Evolutionary conservation across 2,888 invertebrate genomes (phyloP).

Genomic region (Muschampia plurimacula): DNA sequence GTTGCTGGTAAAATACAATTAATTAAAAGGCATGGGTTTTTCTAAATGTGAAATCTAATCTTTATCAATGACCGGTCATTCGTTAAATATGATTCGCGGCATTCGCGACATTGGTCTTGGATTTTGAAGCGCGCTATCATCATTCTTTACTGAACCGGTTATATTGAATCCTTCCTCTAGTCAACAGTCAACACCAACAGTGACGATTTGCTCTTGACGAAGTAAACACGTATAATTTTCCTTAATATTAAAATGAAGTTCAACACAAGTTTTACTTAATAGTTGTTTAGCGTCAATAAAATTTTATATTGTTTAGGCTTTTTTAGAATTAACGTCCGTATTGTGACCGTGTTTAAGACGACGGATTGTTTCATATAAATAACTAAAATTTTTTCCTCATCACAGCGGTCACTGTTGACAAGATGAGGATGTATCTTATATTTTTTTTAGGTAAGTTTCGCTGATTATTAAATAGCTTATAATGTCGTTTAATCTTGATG

Average conservation of each 20-base stretch:
- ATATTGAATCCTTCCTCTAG: constrained; percentile 47
- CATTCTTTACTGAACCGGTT: constrained; percentile 57
- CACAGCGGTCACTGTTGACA: constrained; percentile 49
- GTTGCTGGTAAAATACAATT: background rate
- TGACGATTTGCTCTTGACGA: constrained; percentile 49
- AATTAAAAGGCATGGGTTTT: background rate
- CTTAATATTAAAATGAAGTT: constrained; percentile 2
- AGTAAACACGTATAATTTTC: constrained; percentile 47
- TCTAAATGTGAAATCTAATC: background rate
- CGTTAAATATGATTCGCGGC: background rate
- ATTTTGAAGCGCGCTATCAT: constrained; percentile 43
- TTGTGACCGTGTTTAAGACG: background rate
- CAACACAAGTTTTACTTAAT: constrained; percentile 10
- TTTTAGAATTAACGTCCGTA: constrained; percentile 7
- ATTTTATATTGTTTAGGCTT: background rate
- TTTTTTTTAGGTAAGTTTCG: constrained; percentile 73
- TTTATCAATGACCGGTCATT: background rate
- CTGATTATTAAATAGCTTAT: background rate
- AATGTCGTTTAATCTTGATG: background rate
- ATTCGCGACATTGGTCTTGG: background rate
- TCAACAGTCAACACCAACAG: constrained; percentile 46
- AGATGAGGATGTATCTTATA: constrained; percentile 66
- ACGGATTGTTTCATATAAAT: constrained; percentile 27
- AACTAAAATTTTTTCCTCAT: constrained; percentile 60
- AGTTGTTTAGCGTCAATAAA: background rate